Evolutionary conservation across 2,797 vertebrate species (phyloP).

Genomic region (Erethizon dorsatum): DNA sequence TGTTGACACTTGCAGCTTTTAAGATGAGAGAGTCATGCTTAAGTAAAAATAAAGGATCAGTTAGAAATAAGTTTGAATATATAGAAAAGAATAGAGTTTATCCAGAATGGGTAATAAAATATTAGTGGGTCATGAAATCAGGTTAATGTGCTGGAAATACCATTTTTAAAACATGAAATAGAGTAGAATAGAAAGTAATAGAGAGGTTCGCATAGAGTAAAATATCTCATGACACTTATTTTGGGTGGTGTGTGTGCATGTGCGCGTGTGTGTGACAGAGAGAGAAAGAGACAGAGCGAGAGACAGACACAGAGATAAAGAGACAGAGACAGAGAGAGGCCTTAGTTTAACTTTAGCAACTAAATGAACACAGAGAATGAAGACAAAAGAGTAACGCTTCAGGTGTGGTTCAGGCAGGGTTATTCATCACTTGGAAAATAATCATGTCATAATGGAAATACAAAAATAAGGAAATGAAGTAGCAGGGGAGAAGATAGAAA

Average conservation of each 20-base stretch:
- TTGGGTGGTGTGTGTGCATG: not conserved
- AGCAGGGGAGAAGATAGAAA: not conserved
- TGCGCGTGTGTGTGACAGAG: not conserved
- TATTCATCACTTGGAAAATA: slow-evolving; percentile 14
- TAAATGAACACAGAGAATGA: not conserved
- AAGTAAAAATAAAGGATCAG: not conserved
- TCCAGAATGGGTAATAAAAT: not conserved
- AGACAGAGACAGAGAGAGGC: not conserved
- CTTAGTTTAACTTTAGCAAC: slow-evolving; percentile 37
- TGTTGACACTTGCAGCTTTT: not conserved
- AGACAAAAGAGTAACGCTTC: not conserved
- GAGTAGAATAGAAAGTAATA: slow-evolving; percentile 12
- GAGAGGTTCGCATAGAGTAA: not conserved
- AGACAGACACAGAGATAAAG: not conserved
- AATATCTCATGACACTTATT: slow-evolving; percentile 22
- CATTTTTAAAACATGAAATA: slow-evolving; percentile 38
- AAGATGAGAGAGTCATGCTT: not conserved
- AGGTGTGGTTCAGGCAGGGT: not conserved
- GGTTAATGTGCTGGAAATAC: not conserved
- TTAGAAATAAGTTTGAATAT: not conserved
- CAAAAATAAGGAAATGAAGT: not conserved
- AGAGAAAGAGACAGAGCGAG: not conserved
- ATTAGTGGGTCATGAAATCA: slow-evolving; percentile 3
- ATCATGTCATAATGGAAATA: not conserved
- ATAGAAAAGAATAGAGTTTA: not conserved